Evolutionary conservation across 2,113 vertebrate species (phyloP), one percentile per base, ranked within the genome.

Genomic region (Shinisaurus crocodilurus): DNA sequence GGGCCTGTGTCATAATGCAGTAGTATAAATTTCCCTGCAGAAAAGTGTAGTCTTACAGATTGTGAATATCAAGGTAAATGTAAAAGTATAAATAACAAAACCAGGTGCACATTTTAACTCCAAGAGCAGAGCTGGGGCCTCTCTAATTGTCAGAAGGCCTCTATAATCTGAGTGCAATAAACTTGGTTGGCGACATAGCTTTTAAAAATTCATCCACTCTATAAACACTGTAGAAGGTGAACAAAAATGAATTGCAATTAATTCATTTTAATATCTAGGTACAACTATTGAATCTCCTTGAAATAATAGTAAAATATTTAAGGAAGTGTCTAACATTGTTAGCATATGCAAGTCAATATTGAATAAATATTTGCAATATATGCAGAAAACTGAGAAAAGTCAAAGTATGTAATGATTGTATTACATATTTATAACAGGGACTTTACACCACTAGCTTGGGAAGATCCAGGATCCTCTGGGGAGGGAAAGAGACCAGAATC

Each of bases 171-270:
- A 91, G 93, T 93, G 90, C 88, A 75, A 40, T 92, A 94, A 88
- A 80, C 81, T 79, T 93, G 93, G 74, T 65, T 95, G 94, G 96
- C 94, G 97, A 94, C 70, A 87, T 60, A 72, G 85, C 92, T 88
- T 95, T 95, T 93, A 94, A 94, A 95, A 94, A 96, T 91, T 9
- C 18, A 83, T 83, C 95, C 95, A 97, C 96, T 96, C 95, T 92
- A 90, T 89, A 91, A 95, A 96, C 60, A 87, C 57, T 92, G 90
- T 94, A 91, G 93, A 94, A 91, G 95, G 91, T 86, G 94, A 92
- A 25, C 77, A 86, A 91, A 79, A 54, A 93, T 65, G 3, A 95
- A 96, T 96, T 95, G 89, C 94, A 97, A 96, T 97, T 97, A 97
- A 96, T 91, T 96, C 75, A 89, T 93, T 92, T 89, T 95, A 96